These are phyloP conservation scores for Erithacus rubecula DNA, from an alignment of 2,797 vertebrate genomes.

Conservation along the genomic window DNA sequence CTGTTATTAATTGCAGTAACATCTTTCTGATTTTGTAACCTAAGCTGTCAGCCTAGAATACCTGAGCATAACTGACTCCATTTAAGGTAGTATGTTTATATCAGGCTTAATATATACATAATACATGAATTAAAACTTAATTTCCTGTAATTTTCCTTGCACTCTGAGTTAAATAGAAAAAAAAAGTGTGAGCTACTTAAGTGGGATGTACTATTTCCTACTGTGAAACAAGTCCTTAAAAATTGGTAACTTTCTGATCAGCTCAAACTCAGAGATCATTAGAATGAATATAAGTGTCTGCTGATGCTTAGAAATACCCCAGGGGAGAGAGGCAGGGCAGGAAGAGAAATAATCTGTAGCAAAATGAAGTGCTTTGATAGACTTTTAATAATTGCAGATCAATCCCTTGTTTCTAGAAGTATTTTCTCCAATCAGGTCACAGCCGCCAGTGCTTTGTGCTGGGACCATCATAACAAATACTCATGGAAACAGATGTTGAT, in stretches of 20 bases:
- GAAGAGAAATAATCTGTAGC: slow-evolving; percentile 26
- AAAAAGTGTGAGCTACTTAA: background rate
- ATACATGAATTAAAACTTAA: background rate
- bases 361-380: background rate
- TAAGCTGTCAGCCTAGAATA: background rate
- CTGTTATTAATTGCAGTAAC: background rate
- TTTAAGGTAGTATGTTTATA: background rate
- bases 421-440: slow-evolving; percentile 73
- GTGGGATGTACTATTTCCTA: background rate
- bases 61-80: background rate
- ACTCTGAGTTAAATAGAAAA: background rate
- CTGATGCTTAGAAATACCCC: background rate
- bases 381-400: slow-evolving; percentile 56
- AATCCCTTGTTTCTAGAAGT: slow-evolving; percentile 55
- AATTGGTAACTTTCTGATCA: background rate
- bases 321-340: background rate
- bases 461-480: slow-evolving; percentile 76
- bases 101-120: background rate
- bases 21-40: background rate
- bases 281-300: background rate
- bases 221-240: background rate
- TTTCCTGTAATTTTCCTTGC: background rate
- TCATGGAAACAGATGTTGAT: slow-evolving; percentile 57
- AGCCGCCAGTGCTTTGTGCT: slow-evolving; percentile 71
- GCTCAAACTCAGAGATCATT: background rate